These are phyloP conservation scores for Acheta domesticus DNA, from an alignment of 2,888 invertebrate species.

Conservation along the genomic window DNA sequence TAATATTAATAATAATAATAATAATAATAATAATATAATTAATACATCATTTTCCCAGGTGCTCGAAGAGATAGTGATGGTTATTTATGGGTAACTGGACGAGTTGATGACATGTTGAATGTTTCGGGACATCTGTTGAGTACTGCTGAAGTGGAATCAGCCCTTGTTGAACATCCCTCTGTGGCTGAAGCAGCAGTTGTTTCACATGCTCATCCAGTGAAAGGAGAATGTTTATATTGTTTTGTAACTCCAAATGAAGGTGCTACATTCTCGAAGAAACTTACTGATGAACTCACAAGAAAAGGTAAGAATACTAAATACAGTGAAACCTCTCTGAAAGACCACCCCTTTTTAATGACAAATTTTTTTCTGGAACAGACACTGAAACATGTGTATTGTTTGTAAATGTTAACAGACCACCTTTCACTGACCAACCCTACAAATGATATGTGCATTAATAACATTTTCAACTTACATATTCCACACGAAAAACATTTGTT, in stretches of 20 bases:
- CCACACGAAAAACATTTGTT: too few relatives aligned
- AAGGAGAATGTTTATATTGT: conserved; percentile 96
- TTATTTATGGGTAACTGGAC: conserved; percentile 93
- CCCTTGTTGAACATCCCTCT: conserved; percentile 69
- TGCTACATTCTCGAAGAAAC: conserved; percentile 62
- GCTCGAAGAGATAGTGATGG: conserved; percentile 90
- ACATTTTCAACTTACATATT: too few relatives aligned
- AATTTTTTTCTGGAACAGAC: too few relatives aligned
- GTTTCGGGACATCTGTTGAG: conserved; percentile 97
- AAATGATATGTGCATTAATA: too few relatives aligned
- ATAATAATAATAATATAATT: too few relatives aligned
- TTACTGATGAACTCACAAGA: conserved; percentile 69
- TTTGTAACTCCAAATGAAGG: conserved; percentile 89
- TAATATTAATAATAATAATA: too few relatives aligned
- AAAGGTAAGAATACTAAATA: conserved; percentile 46
- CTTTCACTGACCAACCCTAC: too few relatives aligned
- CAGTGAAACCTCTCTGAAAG: too few relatives aligned
- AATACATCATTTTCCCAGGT: conserved; percentile 50
- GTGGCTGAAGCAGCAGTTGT: conserved; percentile 97
- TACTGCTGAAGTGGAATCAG: conserved; percentile 89
- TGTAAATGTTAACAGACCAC: too few relatives aligned
- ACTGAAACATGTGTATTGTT: background rate
- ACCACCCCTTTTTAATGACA: too few relatives aligned
- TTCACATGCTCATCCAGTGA: conserved; percentile 87
- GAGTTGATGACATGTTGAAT: conserved; percentile 98